Conservation (phyloP, 64 coral and sea anemone genomes). For the Stylophora pistillata region DNA sequence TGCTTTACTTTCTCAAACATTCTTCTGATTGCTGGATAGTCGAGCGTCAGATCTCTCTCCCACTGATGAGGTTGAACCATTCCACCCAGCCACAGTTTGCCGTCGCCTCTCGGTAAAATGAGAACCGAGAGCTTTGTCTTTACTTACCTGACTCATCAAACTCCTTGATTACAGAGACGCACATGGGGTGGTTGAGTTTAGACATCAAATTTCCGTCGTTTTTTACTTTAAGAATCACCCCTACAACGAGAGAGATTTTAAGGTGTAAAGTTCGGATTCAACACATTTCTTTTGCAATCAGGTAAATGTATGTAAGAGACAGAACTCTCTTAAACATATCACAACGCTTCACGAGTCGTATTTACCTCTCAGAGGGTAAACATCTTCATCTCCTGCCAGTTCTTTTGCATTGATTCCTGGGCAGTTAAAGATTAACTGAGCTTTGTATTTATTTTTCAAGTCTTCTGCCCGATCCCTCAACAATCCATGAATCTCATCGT, state of each 20-base stretch:
- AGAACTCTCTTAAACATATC: too few species aligned
- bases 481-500: conserved; percentile 41
- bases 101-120: conserved; percentile 20
- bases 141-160: conserved; percentile 44
- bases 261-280: background rate
- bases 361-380: conserved; percentile 50
- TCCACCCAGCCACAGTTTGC: conserved; percentile 44
- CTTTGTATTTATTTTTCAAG: conserved; percentile 46
- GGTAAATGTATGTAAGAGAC: background rate
- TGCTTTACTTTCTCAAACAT: conserved; percentile 65
- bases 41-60: conserved; percentile 29
- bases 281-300: background rate
- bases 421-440: conserved; percentile 36
- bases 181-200: conserved; percentile 47
- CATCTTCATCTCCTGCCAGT: conserved; percentile 42
- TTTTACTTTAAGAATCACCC: conserved; percentile 34
- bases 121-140: conserved; percentile 25
- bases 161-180: conserved; percentile 31
- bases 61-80: conserved; percentile 47
- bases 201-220: conserved; percentile 60
- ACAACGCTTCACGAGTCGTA: background rate
- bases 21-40: conserved; percentile 51
- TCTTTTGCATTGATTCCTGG: conserved; percentile 41
- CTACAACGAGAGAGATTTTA: background rate
- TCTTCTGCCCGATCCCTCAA: conserved; percentile 41